phyloP scores from a whole-genome alignment of 2,113 vertebrate species.

The Syngnathus floridae region DNA sequence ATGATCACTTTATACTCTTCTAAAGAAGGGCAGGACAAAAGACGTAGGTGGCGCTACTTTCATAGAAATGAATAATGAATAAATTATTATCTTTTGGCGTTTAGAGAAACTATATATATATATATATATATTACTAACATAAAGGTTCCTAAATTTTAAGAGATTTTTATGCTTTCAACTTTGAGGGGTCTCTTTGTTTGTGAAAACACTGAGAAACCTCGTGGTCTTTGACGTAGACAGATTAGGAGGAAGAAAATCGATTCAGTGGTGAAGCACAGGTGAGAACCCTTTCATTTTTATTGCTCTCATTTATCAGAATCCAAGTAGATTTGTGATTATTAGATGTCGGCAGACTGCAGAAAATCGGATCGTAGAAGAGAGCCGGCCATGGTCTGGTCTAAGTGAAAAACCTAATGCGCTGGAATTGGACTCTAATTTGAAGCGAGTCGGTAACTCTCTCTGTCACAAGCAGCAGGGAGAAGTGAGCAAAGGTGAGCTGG shows the following conservation, averaged over 20 bases:
- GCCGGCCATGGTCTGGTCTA: not conserved
- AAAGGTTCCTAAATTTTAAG: too few species aligned
- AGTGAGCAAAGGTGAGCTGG: not conserved
- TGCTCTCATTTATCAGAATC: constrained; percentile 2
- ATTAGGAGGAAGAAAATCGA: not conserved
- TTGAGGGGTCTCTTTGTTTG: not conserved
- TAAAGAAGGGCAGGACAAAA: too few species aligned
- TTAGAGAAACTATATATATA: too few species aligned
- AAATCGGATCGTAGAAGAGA: not conserved
- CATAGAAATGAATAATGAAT: too few species aligned
- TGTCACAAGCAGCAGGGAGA: not conserved
- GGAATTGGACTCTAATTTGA: not conserved
- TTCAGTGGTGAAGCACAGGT: not conserved
- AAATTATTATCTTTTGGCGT: too few species aligned
- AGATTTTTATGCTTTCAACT: too few species aligned
- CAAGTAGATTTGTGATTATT: constrained; percentile 4
- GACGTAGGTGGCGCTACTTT: too few species aligned
- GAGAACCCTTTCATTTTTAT: not conserved
- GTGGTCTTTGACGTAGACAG: not conserved
- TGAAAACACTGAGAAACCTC: not conserved
- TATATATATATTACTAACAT: too few species aligned
- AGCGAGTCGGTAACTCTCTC: not conserved
- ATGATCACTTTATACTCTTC: too few species aligned
- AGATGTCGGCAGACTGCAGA: not conserved
- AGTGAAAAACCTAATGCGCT: not conserved